A percentile compares a stretch with the other conserved stretches of the same genome.
Evolutionary conservation across 2,797 vertebrate species (phyloP).

Genomic region (Hyperoplus immaculatus): DNA sequence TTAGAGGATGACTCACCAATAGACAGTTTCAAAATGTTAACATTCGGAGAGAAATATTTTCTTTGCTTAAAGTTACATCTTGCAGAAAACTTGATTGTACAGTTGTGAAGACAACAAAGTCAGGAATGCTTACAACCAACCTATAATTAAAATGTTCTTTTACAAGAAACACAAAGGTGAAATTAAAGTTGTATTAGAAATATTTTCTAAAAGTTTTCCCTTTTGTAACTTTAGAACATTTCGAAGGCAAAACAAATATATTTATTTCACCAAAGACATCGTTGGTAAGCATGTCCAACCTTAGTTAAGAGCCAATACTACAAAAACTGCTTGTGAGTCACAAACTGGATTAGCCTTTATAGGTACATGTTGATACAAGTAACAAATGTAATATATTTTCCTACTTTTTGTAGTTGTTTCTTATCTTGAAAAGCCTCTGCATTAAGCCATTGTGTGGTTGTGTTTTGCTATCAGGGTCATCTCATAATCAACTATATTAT

Average conservation of each 20-base stretch:
- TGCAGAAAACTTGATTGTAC: neutral
- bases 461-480: conserved; percentile 24
- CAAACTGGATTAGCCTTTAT: neutral
- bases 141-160: neutral
- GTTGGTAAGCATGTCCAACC: neutral
- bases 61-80: neutral
- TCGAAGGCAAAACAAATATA: too few species aligned
- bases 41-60: neutral
- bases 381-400: neutral
- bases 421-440: neutral
- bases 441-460: neutral
- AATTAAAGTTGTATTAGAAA: neutral
- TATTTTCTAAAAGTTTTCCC: neutral
- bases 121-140: neutral
- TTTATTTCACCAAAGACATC: neutral
- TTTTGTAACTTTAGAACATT: neutral
- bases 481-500: neutral
- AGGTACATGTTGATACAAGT: neutral
- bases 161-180: neutral
- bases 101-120: neutral
- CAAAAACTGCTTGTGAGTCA: neutral
- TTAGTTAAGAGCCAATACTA: neutral
- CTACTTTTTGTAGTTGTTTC: conserved; percentile 1
- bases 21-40: neutral
- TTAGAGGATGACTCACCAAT: neutral